phyloP scores from a whole-genome alignment of 2,113 vertebrate genomes.

The Hydropotes inermis region DNA sequence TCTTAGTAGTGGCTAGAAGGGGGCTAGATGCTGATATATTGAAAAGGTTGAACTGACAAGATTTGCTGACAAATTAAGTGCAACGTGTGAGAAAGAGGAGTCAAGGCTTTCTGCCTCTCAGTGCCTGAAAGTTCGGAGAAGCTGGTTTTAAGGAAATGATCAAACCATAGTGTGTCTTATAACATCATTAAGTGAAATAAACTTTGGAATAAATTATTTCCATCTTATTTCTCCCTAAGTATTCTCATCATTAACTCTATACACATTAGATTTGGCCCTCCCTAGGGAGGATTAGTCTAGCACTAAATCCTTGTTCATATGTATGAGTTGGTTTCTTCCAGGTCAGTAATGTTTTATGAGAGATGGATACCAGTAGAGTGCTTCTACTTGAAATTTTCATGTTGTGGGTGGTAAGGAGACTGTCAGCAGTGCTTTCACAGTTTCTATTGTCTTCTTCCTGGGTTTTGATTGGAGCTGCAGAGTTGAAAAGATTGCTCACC shows the following conservation, averaged over 20 bases:
- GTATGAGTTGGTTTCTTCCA: neutral
- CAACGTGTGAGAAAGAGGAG: neutral
- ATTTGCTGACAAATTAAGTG: neutral
- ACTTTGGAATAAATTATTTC: constrained; percentile 11
- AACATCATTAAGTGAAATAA: neutral
- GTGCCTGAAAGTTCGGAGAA: neutral
- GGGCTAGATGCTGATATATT: neutral
- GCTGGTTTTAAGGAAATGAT: neutral
- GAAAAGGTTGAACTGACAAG: neutral
- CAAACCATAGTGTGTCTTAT: neutral
- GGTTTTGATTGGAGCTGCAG: neutral
- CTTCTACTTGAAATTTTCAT: neutral
- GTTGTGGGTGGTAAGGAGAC: neutral
- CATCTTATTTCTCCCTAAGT: neutral
- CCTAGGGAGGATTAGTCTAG: neutral
- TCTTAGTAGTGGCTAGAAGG: neutral
- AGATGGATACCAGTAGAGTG: neutral
- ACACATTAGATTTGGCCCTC: neutral
- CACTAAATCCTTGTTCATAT: neutral
- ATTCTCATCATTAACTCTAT: neutral
- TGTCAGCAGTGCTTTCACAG: neutral
- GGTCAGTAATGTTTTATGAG: neutral
- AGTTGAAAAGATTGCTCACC: neutral
- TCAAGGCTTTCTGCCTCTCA: neutral
- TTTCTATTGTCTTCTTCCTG: neutral